Evolutionary conservation across 2,888 invertebrate species (phyloP), one percentile per base, ranked within the genome.

Genomic region (Corbicula japonica): DNA sequence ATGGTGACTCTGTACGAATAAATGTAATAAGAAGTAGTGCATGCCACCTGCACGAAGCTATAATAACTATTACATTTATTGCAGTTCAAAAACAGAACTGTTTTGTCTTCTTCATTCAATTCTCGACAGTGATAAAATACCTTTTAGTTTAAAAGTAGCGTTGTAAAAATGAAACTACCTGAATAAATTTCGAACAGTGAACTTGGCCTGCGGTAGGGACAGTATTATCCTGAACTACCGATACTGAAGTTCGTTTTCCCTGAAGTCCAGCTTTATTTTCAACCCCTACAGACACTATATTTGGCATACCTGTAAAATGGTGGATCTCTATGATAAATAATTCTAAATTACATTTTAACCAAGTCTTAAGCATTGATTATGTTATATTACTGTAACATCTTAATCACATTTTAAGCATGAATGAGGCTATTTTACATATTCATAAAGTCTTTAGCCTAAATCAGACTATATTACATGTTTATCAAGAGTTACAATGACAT

Each of bases 221-320:
- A 6, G 76, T 69, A 21, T 54, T 76, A 28, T 80, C 80, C 26
- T 65, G 52, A n/a, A 80, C 35, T 12, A 80, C 73, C 0, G 80
- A 38, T 35, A 52, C 32, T 10, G 69, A 69, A 2, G 21, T 18
- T 6, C 50, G 46, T 18, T 18, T 62, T 12, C 66, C 54, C 18
- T 23, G 46, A 1, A 76, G 28, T 12, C 70, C 65, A 23, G 80
- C 80, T 26, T 41, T 58, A 44, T 80, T 80, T 52, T 46, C 65
- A 1, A 60, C 80, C 23, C 48, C 68, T 26, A 80, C 65, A 32
- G 72, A 44, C 6, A 80, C 32, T 32, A 80, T 61, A 26, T 76
- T 80, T n/a, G 80, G 62, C 21, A 32, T 50, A 1, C 80, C 80
- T 80, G 56, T 4, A 44, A 73, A 28, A 41, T 30, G 23, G 23